Percentiles rank a stretch among this genome's conserved stretches.
Evolutionary conservation across 2,888 invertebrate genomes (phyloP).

Genomic region (Sipha maydis): DNA sequence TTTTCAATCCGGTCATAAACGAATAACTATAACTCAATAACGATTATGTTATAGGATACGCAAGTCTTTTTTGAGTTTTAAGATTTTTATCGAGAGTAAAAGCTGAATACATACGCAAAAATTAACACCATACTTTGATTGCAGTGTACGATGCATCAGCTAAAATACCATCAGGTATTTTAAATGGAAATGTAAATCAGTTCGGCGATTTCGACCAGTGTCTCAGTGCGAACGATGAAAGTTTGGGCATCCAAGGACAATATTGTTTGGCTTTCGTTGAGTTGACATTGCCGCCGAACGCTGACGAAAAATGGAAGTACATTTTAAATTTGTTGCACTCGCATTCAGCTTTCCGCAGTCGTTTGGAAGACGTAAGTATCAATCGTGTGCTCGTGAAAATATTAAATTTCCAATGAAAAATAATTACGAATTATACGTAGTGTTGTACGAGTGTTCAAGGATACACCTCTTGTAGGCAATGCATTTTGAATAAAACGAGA

Average conservation of each 20-base stretch:
- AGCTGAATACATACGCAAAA: no score
- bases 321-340: slow-evolving; percentile 72
- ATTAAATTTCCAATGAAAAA: no score
- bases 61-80: no score
- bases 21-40: no score
- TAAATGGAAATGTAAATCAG: slow-evolving; percentile 77
- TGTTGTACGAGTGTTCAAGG: no score
- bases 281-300: slow-evolving; percentile 68
- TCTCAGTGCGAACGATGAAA: slow-evolving; percentile 66
- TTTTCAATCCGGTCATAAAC: no score
- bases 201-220: slow-evolving; percentile 79
- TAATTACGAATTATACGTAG: no score
- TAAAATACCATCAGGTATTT: slow-evolving; percentile 75
- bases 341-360: slow-evolving; percentile 74
- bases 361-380: slow-evolving; percentile 75
- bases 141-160: slow-evolving; percentile 78
- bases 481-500: no score
- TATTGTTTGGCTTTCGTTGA: slow-evolving; percentile 74
- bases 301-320: slow-evolving; percentile 64
- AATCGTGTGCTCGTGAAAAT: no score
- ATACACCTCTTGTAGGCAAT: no score
- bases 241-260: slow-evolving; percentile 71
- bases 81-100: no score
- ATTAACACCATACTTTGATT: slow-evolving; percentile 50
- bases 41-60: no score